Percentiles rank a stretch among this genome's conserved stretches.
phyloP scores from a whole-genome alignment of 2,797 vertebrate species.

The Sebastes vulpes region DNA sequence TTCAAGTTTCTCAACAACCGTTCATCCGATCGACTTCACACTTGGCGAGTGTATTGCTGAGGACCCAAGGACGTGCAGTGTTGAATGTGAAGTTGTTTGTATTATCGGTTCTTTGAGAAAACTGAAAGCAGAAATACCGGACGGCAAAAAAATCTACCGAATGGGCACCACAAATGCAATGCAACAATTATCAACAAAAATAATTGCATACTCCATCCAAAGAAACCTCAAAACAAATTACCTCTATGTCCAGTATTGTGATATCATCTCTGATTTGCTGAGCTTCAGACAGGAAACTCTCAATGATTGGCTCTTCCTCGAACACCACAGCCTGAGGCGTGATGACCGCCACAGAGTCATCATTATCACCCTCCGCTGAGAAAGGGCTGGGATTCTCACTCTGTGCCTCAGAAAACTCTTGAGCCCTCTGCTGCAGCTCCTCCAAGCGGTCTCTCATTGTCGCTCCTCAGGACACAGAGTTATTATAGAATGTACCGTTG shows the following conservation, averaged over 20 bases:
- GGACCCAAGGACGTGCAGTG: too few species aligned
- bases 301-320: constrained; percentile 91
- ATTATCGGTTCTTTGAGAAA: too few species aligned
- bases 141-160: rapidly evolving
- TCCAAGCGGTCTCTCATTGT: constrained; percentile 93
- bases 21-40: neutral
- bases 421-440: constrained; percentile 89
- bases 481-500: neutral
- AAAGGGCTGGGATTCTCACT: constrained; percentile 28
- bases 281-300: constrained; percentile 89
- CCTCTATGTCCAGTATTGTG: constrained; percentile 86
- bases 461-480: neutral
- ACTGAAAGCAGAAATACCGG: too few species aligned
- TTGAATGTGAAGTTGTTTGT: too few species aligned
- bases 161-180: neutral
- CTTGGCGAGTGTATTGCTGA: neutral
- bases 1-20: neutral
- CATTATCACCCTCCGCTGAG: constrained; percentile 70
- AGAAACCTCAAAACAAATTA: constrained; percentile 49
- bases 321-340: constrained; percentile 92
- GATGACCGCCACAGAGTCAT: constrained; percentile 69
- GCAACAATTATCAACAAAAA: neutral
- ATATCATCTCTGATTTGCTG: constrained; percentile 90
- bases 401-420: constrained; percentile 70
- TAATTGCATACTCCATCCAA: neutral